phyloP scores from a whole-genome alignment of 35 echinoderm and acorn worm genomes.

The Holothuria glaberrima region DNA sequence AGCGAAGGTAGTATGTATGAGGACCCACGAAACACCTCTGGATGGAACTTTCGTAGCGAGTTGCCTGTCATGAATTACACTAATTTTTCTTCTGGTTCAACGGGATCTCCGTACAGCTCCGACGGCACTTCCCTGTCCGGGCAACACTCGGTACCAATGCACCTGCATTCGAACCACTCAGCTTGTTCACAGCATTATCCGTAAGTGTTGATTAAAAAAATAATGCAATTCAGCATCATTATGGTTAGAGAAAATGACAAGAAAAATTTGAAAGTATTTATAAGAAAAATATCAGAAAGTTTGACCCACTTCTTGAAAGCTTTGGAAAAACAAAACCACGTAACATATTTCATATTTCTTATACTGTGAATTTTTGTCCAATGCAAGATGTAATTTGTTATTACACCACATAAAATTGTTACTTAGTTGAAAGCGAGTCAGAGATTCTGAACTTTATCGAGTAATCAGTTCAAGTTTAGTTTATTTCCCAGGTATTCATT shows the following conservation, averaged over 20 bases:
- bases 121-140: background rate
- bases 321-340: no score
- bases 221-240: background rate
- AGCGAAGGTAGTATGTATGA: background rate
- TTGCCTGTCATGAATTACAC: conserved; percentile 19
- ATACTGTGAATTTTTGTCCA: no score
- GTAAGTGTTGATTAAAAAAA: conserved; percentile 10
- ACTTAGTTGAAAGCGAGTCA: no score
- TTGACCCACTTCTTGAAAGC: no score
- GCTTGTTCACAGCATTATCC: conserved; percentile 30
- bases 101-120: background rate
- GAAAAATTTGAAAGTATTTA: conserved; percentile 21
- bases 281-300: background rate
- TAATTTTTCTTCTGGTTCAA: background rate
- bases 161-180: conserved; percentile 19
- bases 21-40: background rate
- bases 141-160: conserved; percentile 14
- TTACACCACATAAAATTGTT: no score
- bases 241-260: background rate
- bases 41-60: conserved; percentile 33
- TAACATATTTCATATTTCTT: no score
- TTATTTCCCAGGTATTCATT: no score
- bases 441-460: no score
- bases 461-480: no score
- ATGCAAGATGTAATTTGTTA: no score